Evolutionary conservation across 2,113 vertebrate genomes (phyloP).

Genomic region (Micronisus gabar): DNA sequence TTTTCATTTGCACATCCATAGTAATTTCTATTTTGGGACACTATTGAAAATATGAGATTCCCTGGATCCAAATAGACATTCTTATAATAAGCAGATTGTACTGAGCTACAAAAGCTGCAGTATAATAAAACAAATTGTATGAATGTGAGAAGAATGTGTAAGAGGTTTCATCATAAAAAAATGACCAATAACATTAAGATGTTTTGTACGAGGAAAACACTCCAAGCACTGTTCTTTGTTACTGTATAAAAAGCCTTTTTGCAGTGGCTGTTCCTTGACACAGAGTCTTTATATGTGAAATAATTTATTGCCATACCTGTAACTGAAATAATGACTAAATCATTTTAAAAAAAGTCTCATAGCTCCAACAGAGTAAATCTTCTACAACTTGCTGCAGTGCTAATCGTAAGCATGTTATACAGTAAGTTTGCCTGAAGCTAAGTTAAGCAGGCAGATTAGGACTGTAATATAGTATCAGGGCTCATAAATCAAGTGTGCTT

Average conservation of each 20-base stretch:
- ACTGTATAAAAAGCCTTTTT: slow-evolving; percentile 58
- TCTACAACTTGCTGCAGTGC: slow-evolving; percentile 74
- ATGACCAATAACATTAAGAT: slow-evolving; percentile 65
- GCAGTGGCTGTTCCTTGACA: slow-evolving; percentile 58
- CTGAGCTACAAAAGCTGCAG: slow-evolving; percentile 60
- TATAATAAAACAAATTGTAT: slow-evolving; percentile 67
- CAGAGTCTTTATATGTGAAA: slow-evolving; percentile 63
- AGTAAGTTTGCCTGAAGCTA: slow-evolving; percentile 80
- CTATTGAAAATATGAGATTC: slow-evolving; percentile 72
- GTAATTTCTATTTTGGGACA: slow-evolving; percentile 72
- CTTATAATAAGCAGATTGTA: slow-evolving; percentile 60
- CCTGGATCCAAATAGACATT: slow-evolving; percentile 66
- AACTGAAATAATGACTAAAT: slow-evolving; percentile 75
- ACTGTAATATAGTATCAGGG: slow-evolving; percentile 79
- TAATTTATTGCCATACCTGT: slow-evolving; percentile 75
- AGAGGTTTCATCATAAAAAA: slow-evolving; percentile 69
- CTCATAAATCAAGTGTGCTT: slow-evolving; percentile 91
- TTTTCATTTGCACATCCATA: slow-evolving; percentile 73
- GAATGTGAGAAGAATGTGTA: slow-evolving; percentile 63
- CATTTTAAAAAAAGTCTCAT: slow-evolving; percentile 62
- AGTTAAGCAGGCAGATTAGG: slow-evolving; percentile 89
- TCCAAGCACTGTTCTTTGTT: slow-evolving; percentile 60
- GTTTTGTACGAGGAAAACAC: slow-evolving; percentile 63
- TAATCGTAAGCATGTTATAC: slow-evolving; percentile 79
- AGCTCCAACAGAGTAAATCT: slow-evolving; percentile 76